Percentiles rank a stretch among this genome's conserved stretches.
Conservation (phyloP, 2,113 vertebrate species). For the Mirza zaza region DNA sequence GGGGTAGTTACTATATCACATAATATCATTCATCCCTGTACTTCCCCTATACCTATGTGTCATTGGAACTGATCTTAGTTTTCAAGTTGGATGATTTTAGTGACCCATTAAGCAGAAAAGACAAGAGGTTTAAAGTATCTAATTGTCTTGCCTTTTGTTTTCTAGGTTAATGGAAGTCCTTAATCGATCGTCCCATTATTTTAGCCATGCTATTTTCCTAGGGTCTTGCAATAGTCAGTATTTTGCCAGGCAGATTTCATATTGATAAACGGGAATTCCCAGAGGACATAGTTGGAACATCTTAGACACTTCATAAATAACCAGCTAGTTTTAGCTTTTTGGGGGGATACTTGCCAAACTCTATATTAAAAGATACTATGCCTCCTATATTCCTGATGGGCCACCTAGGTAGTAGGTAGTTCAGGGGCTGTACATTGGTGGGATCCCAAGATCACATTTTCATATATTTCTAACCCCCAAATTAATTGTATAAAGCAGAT, state of each 20-base stretch:
- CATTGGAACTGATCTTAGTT: background rate
- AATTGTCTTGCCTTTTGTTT: slow-evolving; percentile 1
- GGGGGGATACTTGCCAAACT: background rate
- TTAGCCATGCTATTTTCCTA: slow-evolving; percentile 3
- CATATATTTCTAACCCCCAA: background rate
- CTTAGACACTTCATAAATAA: slow-evolving; percentile 48
- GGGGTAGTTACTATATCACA: background rate
- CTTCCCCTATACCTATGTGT: background rate
- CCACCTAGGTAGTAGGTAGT: background rate
- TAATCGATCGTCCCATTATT: slow-evolving; percentile 19
- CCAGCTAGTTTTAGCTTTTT: slow-evolving; percentile 10
- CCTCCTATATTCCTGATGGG: background rate
- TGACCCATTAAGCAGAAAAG: background rate
- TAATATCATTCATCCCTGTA: background rate
- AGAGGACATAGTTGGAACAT: background rate
- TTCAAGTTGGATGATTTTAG: slow-evolving; percentile 19
- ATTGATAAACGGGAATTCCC: background rate
- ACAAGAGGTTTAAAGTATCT: slow-evolving; percentile 34
- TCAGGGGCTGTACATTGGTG: background rate
- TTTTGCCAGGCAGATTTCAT: slow-evolving; percentile 35
- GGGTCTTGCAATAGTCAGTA: background rate
- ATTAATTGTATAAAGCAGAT: slow-evolving; percentile 14
- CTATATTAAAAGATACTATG: background rate
- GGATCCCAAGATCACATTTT: background rate
- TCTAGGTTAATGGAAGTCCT: background rate